Base-by-base conservation (phyloP, 2,113 vertebrate genomes). In the Ceyx margarethae region DNA sequence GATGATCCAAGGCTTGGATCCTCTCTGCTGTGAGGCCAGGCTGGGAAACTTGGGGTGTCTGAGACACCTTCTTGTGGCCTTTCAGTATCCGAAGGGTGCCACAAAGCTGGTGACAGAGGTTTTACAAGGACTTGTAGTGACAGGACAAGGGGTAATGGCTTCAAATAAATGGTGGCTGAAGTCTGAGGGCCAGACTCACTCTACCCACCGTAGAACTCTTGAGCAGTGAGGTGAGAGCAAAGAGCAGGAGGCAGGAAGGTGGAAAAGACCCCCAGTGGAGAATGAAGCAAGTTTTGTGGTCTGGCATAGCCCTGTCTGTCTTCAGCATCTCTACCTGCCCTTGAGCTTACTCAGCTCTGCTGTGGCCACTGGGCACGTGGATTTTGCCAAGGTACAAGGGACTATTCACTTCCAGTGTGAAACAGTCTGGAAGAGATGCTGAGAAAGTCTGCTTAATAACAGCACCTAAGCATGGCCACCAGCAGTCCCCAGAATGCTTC, bases 191-290 rank as follows among this genome's bases (percentile, higher is more conserved):
- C 17, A 15, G 2, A 17, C 26, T 13, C 9, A 6, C 26, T 50
- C 33, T 26, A 50, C 8, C 29, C 19, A 1, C 40, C 25, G 37
- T 13, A 17, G 35, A 22, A 11, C 28, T 61, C n/a, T 35, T 60
- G 37, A 65, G 22, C 28, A 42, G 19, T 45, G 16, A 1, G 3
- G 48, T 42, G 28, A 51, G n/a, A 23, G 48, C 53, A n/a, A 37
- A 11, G 15, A 50, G 28, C 22, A 58, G 33, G 45, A 40, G 57
- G 46, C 3, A 29, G 25, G 37, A 31, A 25, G 26, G 20, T 43
- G 46, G 29, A 31, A 48, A 74, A 7, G 11, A 15, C 16, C 19
- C 28, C 16, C 20, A 40, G 1, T 0, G 2, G 31, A 37, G 54
- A 43, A 25, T 6, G n/a, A 29, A 46, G 15, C 3, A 3, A 45